Conservation (phyloP, 2,797 vertebrate species). For the Varecia variegata region DNA sequence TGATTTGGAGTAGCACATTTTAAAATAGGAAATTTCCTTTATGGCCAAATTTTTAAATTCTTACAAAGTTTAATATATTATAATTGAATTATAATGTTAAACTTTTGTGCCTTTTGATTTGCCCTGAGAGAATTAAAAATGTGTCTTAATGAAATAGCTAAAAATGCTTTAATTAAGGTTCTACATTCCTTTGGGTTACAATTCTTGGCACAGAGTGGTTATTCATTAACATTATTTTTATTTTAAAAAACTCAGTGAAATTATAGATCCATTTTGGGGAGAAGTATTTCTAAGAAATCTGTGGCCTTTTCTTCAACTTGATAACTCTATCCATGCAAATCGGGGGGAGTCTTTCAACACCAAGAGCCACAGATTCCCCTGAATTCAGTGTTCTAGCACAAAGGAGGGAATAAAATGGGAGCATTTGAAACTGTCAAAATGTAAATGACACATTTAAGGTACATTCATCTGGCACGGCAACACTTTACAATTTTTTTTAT, state of each 20-base stretch:
- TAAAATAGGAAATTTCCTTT: constrained; percentile 32
- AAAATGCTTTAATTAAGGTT: constrained; percentile 19
- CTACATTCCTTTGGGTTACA: neutral
- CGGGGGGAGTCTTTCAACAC: neutral
- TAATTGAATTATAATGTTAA: constrained; percentile 19
- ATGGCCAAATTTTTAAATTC: neutral
- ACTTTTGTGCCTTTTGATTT: constrained; percentile 37
- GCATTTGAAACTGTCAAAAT: constrained; percentile 59
- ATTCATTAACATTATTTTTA: neutral
- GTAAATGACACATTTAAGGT: constrained; percentile 64
- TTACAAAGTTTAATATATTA: constrained; percentile 38
- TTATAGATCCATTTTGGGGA: constrained; percentile 9
- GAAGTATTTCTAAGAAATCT: constrained; percentile 43
- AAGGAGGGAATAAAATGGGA: constrained; percentile 40
- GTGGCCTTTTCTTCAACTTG: neutral
- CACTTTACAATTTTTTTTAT: constrained; percentile 40
- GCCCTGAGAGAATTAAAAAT: constrained; percentile 14
- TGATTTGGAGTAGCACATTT: constrained; percentile 14
- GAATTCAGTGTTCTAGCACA: constrained; percentile 46
- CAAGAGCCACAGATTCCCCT: neutral
- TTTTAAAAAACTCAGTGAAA: constrained; percentile 20
- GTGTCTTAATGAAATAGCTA: constrained; percentile 5
- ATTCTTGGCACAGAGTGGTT: neutral
- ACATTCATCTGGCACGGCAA: constrained; percentile 34
- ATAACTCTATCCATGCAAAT: constrained; percentile 36